Evolutionary conservation across 2,113 vertebrate genomes (phyloP), one percentile per base, ranked within the genome.

Genomic region (Todiramphus saurophagus): DNA sequence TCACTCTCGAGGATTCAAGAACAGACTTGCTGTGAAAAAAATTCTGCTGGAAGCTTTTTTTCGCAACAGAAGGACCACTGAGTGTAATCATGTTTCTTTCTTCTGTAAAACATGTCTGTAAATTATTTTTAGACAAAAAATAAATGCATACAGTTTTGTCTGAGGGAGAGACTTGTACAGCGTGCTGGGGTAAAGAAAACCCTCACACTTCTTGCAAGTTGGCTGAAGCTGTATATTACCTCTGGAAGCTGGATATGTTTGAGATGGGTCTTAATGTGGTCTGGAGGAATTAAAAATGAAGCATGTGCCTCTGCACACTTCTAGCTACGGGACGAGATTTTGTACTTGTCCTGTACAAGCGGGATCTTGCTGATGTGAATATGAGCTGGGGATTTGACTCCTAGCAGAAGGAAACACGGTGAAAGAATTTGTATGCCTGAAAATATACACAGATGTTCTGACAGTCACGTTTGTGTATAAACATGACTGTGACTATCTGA

Each of bases 401-500:
- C 15, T 50, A 12, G 9, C 11, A 77, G 37, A 56, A 67, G 46
- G 62, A 80, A 74, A 55, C 14, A 4, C 56, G 0, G 0, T 43
- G 11, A 68, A 89, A 77, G 46, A 13, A 31, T 44, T 19, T 44
- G 17, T 63, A 9, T 81, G 43, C 84, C 46, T 63, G 51, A 84
- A 82, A 87, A 87, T 72, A 72, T 1, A 53, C 24, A 30, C 33
- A 31, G 17, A 68, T 10, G 35, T 91, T 91, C 43, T 62, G 23
- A 70, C 2, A 4, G 56, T 92, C 69, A 23, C 18, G 13, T 58
- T 67, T 89, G 2, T 17, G 27, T 13, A 24, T 92, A 74, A 87
- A 74, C 13, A 7, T 0, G 2, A 31, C 83, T 0, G 0, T 79
- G 62, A 63, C 66, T 91, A 7, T 73, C 39, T 23, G n/a, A 86